These are phyloP conservation scores for Mirza zaza DNA, from an alignment of 2,113 vertebrate genomes.

Conservation along the genomic window DNA sequence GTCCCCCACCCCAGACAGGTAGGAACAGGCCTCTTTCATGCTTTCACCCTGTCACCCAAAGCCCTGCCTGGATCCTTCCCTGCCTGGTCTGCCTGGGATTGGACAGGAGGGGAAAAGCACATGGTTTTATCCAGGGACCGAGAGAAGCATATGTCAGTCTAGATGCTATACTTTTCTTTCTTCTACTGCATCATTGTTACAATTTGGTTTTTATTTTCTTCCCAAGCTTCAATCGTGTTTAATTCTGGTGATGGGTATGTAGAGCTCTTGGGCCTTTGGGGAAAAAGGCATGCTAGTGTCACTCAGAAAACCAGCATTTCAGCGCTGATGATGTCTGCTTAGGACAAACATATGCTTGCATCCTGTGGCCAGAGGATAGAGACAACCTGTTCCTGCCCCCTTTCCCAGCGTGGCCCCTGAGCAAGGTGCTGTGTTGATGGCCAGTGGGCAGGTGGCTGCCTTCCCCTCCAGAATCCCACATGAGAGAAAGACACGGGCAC, in stretches of 20 bases:
- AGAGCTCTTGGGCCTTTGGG: neutral
- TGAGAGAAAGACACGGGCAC: neutral
- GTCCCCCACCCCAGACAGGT: neutral
- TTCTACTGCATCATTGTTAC: neutral
- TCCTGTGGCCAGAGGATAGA: neutral
- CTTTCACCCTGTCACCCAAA: neutral
- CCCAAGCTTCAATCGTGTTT: neutral
- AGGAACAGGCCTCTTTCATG: neutral
- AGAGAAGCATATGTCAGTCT: neutral
- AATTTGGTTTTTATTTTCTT: neutral
- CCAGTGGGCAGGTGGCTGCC: neutral
- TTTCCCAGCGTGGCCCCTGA: neutral
- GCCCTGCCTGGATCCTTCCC: neutral
- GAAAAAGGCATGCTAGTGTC: neutral
- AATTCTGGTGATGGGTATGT: neutral
- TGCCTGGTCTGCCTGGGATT: neutral
- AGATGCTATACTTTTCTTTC: neutral
- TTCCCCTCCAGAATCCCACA: neutral
- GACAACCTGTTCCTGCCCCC: constrained; percentile 13
- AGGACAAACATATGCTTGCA: neutral
- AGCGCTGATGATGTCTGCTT: neutral
- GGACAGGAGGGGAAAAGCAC: neutral
- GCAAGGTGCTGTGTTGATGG: neutral
- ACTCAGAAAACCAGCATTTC: constrained; percentile 37
- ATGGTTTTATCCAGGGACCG: neutral